phyloP scores from a whole-genome alignment of 2,797 vertebrate species.

The Steatocranus sp. region DNA sequence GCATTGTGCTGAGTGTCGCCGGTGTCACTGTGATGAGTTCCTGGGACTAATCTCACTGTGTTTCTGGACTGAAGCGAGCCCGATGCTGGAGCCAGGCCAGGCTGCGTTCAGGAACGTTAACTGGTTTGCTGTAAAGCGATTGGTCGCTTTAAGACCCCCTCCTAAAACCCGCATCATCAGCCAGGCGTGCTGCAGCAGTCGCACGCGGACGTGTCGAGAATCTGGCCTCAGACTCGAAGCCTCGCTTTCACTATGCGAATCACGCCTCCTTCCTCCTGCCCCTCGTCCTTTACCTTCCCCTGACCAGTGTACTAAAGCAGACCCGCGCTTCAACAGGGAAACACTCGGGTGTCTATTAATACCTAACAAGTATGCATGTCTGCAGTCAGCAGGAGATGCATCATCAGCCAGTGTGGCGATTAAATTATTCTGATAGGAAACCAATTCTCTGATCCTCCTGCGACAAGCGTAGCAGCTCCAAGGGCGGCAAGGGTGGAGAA shows the following conservation, averaged over 20 bases:
- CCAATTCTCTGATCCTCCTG: background rate
- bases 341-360: slow-evolving; percentile 40
- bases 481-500: background rate
- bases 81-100: slow-evolving; percentile 38
- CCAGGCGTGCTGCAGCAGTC: background rate
- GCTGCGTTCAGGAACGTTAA: background rate
- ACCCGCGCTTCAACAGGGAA: slow-evolving; percentile 9
- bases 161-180: background rate
- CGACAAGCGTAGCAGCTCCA: background rate
- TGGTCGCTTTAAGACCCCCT: background rate
- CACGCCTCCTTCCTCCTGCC: background rate
- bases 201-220: background rate
- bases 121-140: slow-evolving; percentile 24
- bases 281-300: slow-evolving; percentile 13
- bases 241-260: background rate
- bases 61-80: background rate
- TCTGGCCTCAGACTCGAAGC: background rate
- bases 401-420: slow-evolving; percentile 36
- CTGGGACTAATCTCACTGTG: slow-evolving; percentile 42
- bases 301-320: background rate
- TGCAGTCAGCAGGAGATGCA: slow-evolving; percentile 23
- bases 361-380: slow-evolving; percentile 29
- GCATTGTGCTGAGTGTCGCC: slow-evolving; percentile 5
- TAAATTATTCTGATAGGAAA: slow-evolving; percentile 33
- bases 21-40: slow-evolving; percentile 18